Conservation (phyloP, 2,113 vertebrate genomes). For the Cichladusa arquata region DNA sequence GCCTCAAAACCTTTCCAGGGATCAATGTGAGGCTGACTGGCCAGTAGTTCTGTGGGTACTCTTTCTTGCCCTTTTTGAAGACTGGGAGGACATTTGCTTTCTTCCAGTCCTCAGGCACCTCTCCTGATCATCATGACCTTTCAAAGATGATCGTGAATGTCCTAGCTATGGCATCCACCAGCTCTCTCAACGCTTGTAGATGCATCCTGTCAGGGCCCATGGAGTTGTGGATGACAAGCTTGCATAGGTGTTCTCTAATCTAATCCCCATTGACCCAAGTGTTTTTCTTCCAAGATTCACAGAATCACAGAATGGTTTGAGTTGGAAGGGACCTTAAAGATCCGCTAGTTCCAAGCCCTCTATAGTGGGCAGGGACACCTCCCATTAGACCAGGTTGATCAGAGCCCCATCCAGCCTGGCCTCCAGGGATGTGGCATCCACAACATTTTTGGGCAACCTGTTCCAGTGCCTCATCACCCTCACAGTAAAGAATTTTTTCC, state of each 20-base stretch:
- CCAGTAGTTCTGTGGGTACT: neutral
- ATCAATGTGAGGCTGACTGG: neutral
- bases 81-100: neutral
- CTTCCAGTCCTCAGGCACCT: neutral
- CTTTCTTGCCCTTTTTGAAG: neutral
- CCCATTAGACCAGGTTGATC: neutral
- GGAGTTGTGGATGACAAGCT: neutral
- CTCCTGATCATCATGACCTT: neutral
- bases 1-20: neutral
- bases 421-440: neutral
- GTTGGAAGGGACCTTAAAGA: neutral
- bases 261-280: neutral
- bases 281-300: neutral
- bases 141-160: neutral
- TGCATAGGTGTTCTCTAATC: neutral
- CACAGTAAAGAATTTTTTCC: neutral
- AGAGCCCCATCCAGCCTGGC: neutral
- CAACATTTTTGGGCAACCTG: neutral
- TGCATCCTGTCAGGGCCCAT: neutral
- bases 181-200: neutral
- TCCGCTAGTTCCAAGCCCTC: neutral
- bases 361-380: neutral
- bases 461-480: neutral
- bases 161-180: neutral
- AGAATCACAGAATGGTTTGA: neutral